Conservation (phyloP, 2,113 vertebrate species). For the Tyrannus savana region DNA sequence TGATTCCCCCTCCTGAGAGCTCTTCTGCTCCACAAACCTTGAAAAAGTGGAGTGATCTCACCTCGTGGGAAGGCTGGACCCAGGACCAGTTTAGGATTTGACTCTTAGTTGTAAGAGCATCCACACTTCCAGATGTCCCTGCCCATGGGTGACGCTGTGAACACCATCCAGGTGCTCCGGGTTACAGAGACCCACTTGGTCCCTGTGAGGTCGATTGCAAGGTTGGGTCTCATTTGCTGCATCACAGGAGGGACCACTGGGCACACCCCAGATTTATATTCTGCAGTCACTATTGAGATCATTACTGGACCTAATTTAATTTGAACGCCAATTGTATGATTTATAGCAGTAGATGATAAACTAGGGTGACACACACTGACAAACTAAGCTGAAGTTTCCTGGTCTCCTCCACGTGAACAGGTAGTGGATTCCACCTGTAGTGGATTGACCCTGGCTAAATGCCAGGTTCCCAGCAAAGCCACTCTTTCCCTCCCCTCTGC, state of each 20-base stretch:
- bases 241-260: rapidly evolving
- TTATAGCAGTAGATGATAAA: background rate
- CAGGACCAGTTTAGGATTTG: background rate
- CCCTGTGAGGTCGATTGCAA: background rate
- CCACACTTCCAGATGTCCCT: background rate
- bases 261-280: background rate
- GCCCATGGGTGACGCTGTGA: rapidly evolving
- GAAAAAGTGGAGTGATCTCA: background rate
- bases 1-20: rapidly evolving
- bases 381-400: background rate
- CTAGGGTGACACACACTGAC: background rate
- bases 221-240: background rate
- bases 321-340: background rate
- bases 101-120: background rate
- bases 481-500: too few relatives aligned
- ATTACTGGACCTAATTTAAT: background rate
- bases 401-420: background rate
- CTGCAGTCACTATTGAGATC: background rate
- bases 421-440: too few relatives aligned
- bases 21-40: background rate
- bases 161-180: rapidly evolving
- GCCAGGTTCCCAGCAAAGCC: too few relatives aligned
- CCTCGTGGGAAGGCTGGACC: background rate
- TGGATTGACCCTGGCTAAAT: too few relatives aligned
- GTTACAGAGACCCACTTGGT: background rate